Percentiles rank a stretch among this genome's conserved stretches.
Evolutionary conservation across 1,140 invertebrate species (phyloP).

Genomic region (Cotesia typhae): DNA sequence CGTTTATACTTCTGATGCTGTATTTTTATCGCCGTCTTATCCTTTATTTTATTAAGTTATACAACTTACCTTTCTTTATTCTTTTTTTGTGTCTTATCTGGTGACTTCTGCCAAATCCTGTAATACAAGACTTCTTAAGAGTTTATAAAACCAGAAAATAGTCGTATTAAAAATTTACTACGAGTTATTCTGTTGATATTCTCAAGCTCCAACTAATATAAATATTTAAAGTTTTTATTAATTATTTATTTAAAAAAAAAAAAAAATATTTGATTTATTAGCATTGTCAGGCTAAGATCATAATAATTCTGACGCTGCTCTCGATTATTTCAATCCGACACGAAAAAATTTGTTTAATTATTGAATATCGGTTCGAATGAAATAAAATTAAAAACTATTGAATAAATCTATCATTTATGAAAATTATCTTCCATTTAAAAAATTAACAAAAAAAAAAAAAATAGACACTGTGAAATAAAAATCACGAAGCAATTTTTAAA

Average conservation of each 20-base stretch:
- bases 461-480: neutral
- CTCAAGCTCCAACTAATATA: no score
- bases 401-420: no score
- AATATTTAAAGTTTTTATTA: conserved; percentile 6
- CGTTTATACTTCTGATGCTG: conserved; percentile 14
- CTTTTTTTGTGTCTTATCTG: conserved; percentile 24
- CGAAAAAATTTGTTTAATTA: neutral
- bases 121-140: conserved; percentile 17
- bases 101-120: conserved; percentile 15
- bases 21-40: neutral
- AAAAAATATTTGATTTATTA: neutral
- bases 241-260: neutral
- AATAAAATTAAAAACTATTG: no score
- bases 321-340: conserved; percentile 3
- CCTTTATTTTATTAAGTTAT: neutral
- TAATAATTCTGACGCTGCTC: conserved; percentile 43
- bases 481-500: no score
- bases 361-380: no score
- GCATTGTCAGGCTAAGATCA: conserved; percentile 42
- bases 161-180: neutral
- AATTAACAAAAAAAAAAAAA: conserved; percentile 20
- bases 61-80: neutral
- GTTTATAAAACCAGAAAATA: conserved; percentile 14
- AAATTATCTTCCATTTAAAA: no score
- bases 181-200: conserved; percentile 11